Evolutionary conservation across 2,113 vertebrate genomes (phyloP).

Genomic region (Rhinopomastus cyanomelas): DNA sequence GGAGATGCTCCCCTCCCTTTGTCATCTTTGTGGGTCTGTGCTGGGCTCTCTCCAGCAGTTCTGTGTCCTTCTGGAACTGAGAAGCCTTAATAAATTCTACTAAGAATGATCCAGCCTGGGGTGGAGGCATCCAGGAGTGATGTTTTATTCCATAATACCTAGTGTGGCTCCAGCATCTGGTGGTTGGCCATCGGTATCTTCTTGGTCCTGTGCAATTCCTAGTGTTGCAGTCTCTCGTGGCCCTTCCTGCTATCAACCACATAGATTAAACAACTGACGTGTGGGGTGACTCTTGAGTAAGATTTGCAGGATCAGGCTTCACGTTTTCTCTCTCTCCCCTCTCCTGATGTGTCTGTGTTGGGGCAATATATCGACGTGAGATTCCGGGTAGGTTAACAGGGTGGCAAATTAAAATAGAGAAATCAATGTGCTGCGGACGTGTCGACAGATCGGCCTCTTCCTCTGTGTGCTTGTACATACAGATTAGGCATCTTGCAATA

Average conservation of each 20-base stretch:
- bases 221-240: neutral
- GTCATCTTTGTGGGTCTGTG: too few relatives aligned
- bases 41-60: too few relatives aligned
- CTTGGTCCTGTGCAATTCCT: neutral
- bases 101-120: neutral
- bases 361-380: accelerated
- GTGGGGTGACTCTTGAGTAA: neutral
- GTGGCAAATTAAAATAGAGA: neutral
- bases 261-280: neutral
- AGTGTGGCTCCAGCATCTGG: neutral
- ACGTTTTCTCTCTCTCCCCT: neutral
- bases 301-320: neutral
- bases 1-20: too few relatives aligned
- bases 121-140: neutral
- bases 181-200: accelerated
- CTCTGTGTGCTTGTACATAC: neutral
- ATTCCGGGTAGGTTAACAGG: neutral
- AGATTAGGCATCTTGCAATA: slow-evolving; percentile 11
- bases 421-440: neutral
- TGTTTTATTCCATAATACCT: neutral
- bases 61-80: too few relatives aligned
- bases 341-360: accelerated
- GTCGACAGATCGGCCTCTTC: neutral
- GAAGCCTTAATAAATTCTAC: neutral
- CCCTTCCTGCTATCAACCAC: neutral